Percentiles rank a stretch among this genome's conserved stretches.
phyloP scores from a whole-genome alignment of 1,140 invertebrate species.

The Diploscapter pachys region DNA sequence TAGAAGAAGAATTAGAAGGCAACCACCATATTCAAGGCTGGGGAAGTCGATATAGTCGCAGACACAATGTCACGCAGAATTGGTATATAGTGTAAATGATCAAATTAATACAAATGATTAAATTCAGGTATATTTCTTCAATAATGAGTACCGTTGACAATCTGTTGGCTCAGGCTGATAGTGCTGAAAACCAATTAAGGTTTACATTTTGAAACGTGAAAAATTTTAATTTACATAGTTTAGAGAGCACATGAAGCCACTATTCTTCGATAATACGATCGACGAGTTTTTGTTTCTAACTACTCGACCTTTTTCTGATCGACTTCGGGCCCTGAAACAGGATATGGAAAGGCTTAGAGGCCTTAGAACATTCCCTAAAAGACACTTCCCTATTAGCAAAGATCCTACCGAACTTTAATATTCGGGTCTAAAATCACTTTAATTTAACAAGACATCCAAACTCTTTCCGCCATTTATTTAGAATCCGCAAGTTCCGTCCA shows the following conservation, averaged over 20 bases:
- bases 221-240: neutral
- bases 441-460: too few relatives aligned
- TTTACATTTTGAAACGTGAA: neutral
- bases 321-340: slow-evolving; percentile 7
- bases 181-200: slow-evolving; percentile 15
- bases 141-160: slow-evolving; percentile 6
- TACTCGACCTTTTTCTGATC: slow-evolving; percentile 19
- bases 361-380: slow-evolving; percentile 24
- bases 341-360: slow-evolving; percentile 18
- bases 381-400: slow-evolving; percentile 33
- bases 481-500: too few relatives aligned
- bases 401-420: neutral
- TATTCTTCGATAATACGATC: slow-evolving; percentile 33
- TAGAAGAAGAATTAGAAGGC: slow-evolving; percentile 23
- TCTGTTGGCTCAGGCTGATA: slow-evolving; percentile 12
- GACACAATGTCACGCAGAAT: slow-evolving; percentile 23
- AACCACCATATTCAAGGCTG: slow-evolving; percentile 37
- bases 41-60: slow-evolving; percentile 21
- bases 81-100: slow-evolving; percentile 20
- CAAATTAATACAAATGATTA: neutral
- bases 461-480: too few relatives aligned
- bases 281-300: slow-evolving; percentile 30
- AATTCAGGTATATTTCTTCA: slow-evolving; percentile 19
- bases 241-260: slow-evolving; percentile 20
- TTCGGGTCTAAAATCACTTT: too few relatives aligned